These are phyloP conservation scores for Antechinus stuartii DNA, from an alignment of 2,113 vertebrate species.

Conservation along the genomic window DNA sequence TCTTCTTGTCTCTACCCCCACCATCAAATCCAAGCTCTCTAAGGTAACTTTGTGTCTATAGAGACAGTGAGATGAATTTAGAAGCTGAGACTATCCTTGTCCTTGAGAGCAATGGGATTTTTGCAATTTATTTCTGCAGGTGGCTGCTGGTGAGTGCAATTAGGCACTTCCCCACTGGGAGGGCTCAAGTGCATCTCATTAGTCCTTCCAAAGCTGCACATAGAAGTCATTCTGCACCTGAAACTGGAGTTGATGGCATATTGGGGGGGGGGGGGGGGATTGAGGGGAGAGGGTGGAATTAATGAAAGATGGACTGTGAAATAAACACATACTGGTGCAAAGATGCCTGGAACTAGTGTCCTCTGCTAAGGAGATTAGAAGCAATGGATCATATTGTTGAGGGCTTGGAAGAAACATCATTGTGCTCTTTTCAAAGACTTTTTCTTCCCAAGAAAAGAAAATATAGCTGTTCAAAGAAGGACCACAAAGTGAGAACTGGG, in stretches of 20 bases:
- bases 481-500: no score
- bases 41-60: not conserved
- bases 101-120: not conserved
- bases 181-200: slow-evolving; percentile 32
- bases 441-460: slow-evolving; percentile 35
- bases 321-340: not conserved
- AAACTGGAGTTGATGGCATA: slow-evolving; percentile 42
- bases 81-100: not conserved
- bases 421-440: slow-evolving; percentile 10
- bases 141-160: slow-evolving; percentile 57
- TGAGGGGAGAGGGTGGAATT: not conserved
- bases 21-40: not conserved
- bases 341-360: not conserved
- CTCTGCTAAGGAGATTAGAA: not conserved
- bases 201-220: slow-evolving; percentile 44
- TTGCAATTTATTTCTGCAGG: slow-evolving; percentile 55
- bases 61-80: not conserved
- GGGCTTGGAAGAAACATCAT: not conserved
- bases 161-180: slow-evolving; percentile 22
- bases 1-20: not conserved
- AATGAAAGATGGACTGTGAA: slow-evolving; percentile 31
- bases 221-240: slow-evolving; percentile 56
- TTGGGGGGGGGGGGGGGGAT: not conserved
- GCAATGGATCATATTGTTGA: not conserved
- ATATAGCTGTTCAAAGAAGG: no score